phyloP scores from a whole-genome alignment of 2,113 vertebrate genomes.

The Corvus hawaiiensis region DNA sequence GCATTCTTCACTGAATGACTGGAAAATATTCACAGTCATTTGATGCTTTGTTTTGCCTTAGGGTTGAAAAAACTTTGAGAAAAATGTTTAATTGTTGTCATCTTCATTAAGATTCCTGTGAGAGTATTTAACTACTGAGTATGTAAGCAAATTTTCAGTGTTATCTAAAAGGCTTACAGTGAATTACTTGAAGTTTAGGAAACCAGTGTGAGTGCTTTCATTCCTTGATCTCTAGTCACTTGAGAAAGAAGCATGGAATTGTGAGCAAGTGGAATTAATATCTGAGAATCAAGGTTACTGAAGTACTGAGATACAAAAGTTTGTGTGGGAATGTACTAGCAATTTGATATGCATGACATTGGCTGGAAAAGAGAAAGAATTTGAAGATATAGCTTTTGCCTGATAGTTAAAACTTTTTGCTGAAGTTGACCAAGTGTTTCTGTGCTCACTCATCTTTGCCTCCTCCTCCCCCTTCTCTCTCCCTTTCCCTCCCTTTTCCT shows the following conservation, averaged over 20 bases:
- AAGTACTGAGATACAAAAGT: background rate
- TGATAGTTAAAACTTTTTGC: background rate
- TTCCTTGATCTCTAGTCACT: background rate
- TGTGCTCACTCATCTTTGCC: background rate
- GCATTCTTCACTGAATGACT: background rate
- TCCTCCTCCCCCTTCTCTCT: too few relatives aligned
- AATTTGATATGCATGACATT: background rate
- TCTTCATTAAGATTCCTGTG: background rate
- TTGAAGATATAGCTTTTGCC: background rate
- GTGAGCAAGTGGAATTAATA: background rate
- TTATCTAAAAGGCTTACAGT: background rate
- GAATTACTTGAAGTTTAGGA: background rate
- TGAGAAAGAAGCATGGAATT: background rate
- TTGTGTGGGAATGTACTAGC: background rate
- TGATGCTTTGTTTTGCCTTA: background rate
- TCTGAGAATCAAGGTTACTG: background rate
- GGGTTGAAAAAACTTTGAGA: background rate
- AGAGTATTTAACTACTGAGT: background rate
- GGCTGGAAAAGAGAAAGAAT: background rate
- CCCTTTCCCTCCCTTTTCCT: fast-evolving
- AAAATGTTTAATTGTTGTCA: background rate
- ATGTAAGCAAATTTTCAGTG: background rate
- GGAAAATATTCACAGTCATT: background rate
- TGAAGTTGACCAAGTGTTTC: background rate
- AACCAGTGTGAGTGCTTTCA: background rate